phyloP scores from a whole-genome alignment of 2,113 vertebrate species.

The Mesoclemmys tuberculata region DNA sequence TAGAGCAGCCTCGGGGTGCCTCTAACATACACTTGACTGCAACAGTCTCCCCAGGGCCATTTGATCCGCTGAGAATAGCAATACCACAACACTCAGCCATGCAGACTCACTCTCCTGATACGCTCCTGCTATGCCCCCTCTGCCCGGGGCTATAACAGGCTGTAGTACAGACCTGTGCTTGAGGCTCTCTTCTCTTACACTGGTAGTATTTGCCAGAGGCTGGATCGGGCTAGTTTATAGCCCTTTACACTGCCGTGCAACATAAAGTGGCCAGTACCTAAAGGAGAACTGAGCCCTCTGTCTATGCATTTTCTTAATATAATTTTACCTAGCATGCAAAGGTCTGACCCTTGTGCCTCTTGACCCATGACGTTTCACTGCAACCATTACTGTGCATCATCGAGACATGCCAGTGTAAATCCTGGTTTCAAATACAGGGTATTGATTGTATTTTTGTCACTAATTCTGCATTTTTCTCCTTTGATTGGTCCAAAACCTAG shows the following conservation, averaged over 20 bases:
- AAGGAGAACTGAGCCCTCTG: neutral
- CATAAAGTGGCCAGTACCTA: neutral
- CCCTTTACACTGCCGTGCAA: neutral
- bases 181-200: neutral
- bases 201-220: neutral
- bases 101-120: no score
- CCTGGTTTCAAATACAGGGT: neutral
- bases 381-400: neutral
- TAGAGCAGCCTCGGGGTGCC: no score
- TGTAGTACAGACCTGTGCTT: neutral
- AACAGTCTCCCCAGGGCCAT: no score
- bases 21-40: no score
- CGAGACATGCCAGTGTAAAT: neutral
- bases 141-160: rapidly evolving
- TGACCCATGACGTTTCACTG: neutral
- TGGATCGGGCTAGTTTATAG: rapidly evolving
- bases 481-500: neutral
- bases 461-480: neutral
- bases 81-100: no score
- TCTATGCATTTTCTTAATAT: neutral
- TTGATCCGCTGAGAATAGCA: no score
- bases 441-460: neutral
- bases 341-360: neutral
- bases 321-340: neutral
- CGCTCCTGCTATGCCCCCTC: no score